These are phyloP conservation scores for Crotalus helleri DNA, from an alignment of 2,113 vertebrate species.

Conservation along the genomic window DNA sequence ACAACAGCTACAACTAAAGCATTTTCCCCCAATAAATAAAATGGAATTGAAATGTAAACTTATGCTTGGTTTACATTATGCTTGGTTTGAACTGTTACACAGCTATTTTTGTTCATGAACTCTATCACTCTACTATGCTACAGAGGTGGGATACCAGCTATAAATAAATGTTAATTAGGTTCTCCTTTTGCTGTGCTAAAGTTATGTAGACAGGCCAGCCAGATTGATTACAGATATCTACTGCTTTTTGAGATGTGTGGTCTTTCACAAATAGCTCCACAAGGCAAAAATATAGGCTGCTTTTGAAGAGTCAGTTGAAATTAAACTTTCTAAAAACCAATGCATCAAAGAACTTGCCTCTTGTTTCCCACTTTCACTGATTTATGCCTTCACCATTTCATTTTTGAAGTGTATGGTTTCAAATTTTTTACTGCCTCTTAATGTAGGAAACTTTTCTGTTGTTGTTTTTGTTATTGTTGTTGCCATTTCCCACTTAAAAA, in stretches of 20 bases:
- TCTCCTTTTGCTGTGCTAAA: constrained; percentile 12
- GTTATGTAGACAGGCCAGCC: rapidly evolving
- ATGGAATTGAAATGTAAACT: not conserved
- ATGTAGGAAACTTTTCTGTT: constrained; percentile 52
- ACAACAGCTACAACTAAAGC: not conserved
- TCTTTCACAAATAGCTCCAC: constrained; percentile 3
- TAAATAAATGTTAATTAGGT: constrained; percentile 24
- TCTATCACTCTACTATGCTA: not conserved
- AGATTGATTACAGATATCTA: constrained; percentile 33
- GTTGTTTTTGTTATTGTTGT: constrained; percentile 31
- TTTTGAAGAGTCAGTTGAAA: constrained; percentile 29
- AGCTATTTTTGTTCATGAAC: not conserved
- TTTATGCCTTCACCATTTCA: constrained; percentile 45
- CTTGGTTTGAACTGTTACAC: not conserved
- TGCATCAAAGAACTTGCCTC: constrained; percentile 22
- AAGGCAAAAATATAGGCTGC: not conserved
- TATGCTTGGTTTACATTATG: not conserved
- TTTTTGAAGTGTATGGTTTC: constrained; percentile 44
- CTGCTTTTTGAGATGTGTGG: constrained; percentile 16
- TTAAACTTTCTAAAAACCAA: constrained; percentile 34
- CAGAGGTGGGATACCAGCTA: not conserved
- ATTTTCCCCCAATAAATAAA: not conserved
- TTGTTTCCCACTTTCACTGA: constrained; percentile 32
- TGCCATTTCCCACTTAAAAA: constrained; percentile 42
- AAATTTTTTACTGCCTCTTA: constrained; percentile 48